These are phyloP conservation scores for Leistus spinibarbis DNA, from an alignment of 2,888 invertebrate genomes.

Conservation along the genomic window DNA sequence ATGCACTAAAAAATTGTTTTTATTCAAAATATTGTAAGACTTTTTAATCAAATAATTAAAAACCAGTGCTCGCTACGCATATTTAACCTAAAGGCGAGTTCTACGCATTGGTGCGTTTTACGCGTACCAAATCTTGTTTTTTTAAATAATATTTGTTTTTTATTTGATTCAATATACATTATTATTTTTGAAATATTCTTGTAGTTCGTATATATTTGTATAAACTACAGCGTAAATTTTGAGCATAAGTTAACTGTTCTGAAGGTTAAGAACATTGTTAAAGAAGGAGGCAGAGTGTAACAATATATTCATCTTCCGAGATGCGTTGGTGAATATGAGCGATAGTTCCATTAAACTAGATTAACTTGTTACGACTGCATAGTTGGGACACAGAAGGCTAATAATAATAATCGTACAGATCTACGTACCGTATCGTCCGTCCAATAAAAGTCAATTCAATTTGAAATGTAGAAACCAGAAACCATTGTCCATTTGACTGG, in stretches of 20 bases:
- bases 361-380: slow-evolving; percentile 32
- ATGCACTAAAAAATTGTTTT: no score
- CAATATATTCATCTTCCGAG: slow-evolving; percentile 21
- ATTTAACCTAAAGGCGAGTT: no score
- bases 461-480: slow-evolving; percentile 30
- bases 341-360: slow-evolving; percentile 18
- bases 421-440: slow-evolving; percentile 9
- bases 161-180: no score
- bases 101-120: no score
- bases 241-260: background rate
- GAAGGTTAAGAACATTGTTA: slow-evolving; percentile 7
- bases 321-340: slow-evolving; percentile 22
- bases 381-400: slow-evolving; percentile 25
- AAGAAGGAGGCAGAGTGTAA: background rate
- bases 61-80: no score
- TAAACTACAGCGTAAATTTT: background rate
- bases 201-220: no score
- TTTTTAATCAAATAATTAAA: no score
- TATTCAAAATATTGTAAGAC: no score
- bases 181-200: no score
- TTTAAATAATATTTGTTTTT: no score
- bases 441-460: slow-evolving; percentile 36
- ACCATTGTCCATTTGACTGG: slow-evolving; percentile 1
- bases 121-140: no score
- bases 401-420: background rate